Evolutionary conservation across 2,888 invertebrate genomes (phyloP).

Genomic region (Hylaea fasciaria): DNA sequence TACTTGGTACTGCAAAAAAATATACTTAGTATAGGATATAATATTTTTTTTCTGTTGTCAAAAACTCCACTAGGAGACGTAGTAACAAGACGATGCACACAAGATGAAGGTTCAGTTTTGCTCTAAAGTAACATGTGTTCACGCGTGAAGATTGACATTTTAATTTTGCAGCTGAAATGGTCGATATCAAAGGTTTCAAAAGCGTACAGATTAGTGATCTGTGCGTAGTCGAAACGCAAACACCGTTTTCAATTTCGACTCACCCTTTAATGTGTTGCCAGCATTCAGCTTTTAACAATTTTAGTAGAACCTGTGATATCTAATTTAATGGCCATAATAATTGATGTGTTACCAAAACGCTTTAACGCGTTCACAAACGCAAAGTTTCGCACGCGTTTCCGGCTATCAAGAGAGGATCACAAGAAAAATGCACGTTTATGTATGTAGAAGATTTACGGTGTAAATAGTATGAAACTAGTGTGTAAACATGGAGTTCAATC

Average conservation of each 20-base stretch:
- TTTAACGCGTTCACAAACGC: slow-evolving; percentile 23
- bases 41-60: too few relatives aligned
- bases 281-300: slow-evolving; percentile 9
- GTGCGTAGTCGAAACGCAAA: slow-evolving; percentile 15
- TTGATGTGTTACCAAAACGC: slow-evolving; percentile 22
- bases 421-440: slow-evolving; percentile 26
- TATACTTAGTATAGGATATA: too few relatives aligned
- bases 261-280: slow-evolving; percentile 29
- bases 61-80: too few relatives aligned
- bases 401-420: slow-evolving; percentile 24
- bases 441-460: slow-evolving; percentile 24
- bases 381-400: slow-evolving; percentile 17
- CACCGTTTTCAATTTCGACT: slow-evolving; percentile 11
- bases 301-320: slow-evolving; percentile 14
- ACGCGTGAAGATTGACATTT: neutral
- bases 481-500: slow-evolving; percentile 19
- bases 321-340: slow-evolving; percentile 27
- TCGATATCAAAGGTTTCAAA: slow-evolving; percentile 2
- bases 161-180: slow-evolving; percentile 1
- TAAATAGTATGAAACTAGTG: slow-evolving; percentile 22
- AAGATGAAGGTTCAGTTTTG: too few relatives aligned
- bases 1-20: too few relatives aligned
- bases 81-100: too few relatives aligned
- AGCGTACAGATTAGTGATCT: neutral
- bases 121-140: too few relatives aligned